Base-by-base conservation (phyloP, 2,113 vertebrate genomes). In the Heterocephalus glaber region DNA sequence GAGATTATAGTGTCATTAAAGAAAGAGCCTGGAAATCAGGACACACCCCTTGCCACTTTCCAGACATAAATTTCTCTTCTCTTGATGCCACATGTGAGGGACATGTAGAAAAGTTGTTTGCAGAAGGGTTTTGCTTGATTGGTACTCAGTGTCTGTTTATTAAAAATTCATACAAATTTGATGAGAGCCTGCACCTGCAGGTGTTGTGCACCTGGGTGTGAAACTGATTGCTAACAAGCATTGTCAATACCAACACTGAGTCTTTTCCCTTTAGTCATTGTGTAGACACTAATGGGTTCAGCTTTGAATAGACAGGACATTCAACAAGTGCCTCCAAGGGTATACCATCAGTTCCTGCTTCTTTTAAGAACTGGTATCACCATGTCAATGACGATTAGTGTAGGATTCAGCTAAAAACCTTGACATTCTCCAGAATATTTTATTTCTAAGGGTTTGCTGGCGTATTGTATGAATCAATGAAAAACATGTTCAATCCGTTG, bases 341-440 rank as follows among this genome's bases (percentile, higher is more conserved):
- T 26, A 44, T 0, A 14, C 7, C 2, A 2, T 12, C 5, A 13
- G 41, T 60, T 38, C 3, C 56, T 54, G n/a, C 4, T 20, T 35
- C 30, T 41, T 44, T 74, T 47, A 47, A 52, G 49, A 56, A 38
- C 38, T 30, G 7, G 1, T 4, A 4, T n/a, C 65, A 3, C 33
- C 58, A 6, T 7, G 47, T 35, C 74, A 12, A 2, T 33, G 79
- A 58, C 3, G 54, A 0, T n/a, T 6, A 35, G 28, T 1, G 1
- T 30, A 26, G 52, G 1, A 41, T 44, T 79, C 63, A 16, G 4
- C 58, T 74, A 41, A 61, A 89, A 79, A 8, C 38, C 22, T 35
- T n/a, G 26, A 5, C 16, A 7, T 80, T 79, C 10, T 41, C 60
- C 49, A 35, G n/a, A n/a, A 13, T 22, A 20, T 72, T n/a, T 79